Evolutionary conservation across 2,797 vertebrate species (phyloP), one percentile per base, ranked within the genome.

Genomic region (Ptychobarbus kaznakovi): DNA sequence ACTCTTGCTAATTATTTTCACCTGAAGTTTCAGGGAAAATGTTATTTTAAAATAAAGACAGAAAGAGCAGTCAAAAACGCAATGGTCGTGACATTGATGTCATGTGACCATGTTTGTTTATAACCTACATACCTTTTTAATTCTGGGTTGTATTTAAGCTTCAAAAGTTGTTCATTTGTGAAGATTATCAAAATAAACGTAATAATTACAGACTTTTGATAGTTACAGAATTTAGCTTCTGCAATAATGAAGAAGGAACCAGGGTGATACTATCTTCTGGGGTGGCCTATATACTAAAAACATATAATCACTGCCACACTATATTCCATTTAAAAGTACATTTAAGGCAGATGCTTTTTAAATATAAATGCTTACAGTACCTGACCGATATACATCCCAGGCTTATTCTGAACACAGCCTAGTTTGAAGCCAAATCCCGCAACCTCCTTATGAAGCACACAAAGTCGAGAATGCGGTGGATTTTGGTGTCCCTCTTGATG

Each of bases 331-430:
- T 46, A 76, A 28, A 44, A 28, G 25, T 12, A 58, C 8, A 44
- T 28, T 44, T 25, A 42, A 63, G 13, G 35, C 20, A 58, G 32
- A 66, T 18, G 65, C 28, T 66, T 9, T 66, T 66, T 35, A 35
- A 35, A 66, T 18, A 35, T 35, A 18, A 35, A 66, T 35, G 7
- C 32, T 35, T 66, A 35, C 16, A 35, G 46, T 92, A 97, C 96
- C 95, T 96, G 92, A 73, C 87, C 61, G 42, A 91, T 80, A 61
- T 90, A 87, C 11, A 84, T 70, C 73, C 86, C 90, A 22, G 90
- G 84, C 15, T 89, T 90, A 79, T 92, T 83, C 10, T 87, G 87
- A 85, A 91, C 51, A 61, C 89, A 92, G 58, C 92, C 58, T 49
- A 93, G 76, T 86, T 91, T 92, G 73, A 90, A 92, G 66, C 86